Base-by-base conservation (phyloP, 2,797 vertebrate species). In the Cryptoblepharus egeriae region DNA sequence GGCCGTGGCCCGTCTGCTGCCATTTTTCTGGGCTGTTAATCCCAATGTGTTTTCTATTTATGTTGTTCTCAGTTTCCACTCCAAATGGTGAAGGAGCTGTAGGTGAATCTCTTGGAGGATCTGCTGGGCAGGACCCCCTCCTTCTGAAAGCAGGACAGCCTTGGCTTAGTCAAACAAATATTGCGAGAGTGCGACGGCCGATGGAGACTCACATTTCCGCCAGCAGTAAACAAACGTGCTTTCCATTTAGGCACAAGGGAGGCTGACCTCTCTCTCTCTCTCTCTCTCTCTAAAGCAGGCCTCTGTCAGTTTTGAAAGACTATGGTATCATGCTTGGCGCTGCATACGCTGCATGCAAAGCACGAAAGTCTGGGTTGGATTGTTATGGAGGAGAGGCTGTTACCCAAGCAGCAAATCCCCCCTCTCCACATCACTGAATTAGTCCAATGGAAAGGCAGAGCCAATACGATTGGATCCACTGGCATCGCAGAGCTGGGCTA, bases 21-120 rank as follows among this genome's bases (percentile, higher is more conserved):
- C 80, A 77, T 93, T 94, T 77, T 91, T 79, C 92, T 90, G 89
- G 85, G 79, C 90, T 90, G 83, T 90, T 93, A 92, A 92, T 90
- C 88, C 88, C 93, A 94, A 95, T 95, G 92, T 96, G 95, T 94
- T 96, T 96, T 90, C 82, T 68, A 95, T 96, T 95, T 96, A 91
- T 83, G 86, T 79, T 79, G 85, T 81, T 92, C 89, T 91, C 89
- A 75, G 79, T 80, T 88, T 91, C 92, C 84, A 88, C 30, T 3
- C 39, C 0, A 80, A 90, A 88, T 83, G 84, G 87, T 78, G 89
- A 90, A 92, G 89, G 86, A 89, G 90, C 87, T 82, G 83, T 68
- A 75, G 76, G 82, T 1, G 37, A 88, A 84, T 82, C 68, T 0
- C 0, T 0, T 0, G 30, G 67, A 49, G 80, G 61, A 71, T 57